Base-by-base conservation (phyloP, 2,113 vertebrate species). In the Baryphthengus martii region DNA sequence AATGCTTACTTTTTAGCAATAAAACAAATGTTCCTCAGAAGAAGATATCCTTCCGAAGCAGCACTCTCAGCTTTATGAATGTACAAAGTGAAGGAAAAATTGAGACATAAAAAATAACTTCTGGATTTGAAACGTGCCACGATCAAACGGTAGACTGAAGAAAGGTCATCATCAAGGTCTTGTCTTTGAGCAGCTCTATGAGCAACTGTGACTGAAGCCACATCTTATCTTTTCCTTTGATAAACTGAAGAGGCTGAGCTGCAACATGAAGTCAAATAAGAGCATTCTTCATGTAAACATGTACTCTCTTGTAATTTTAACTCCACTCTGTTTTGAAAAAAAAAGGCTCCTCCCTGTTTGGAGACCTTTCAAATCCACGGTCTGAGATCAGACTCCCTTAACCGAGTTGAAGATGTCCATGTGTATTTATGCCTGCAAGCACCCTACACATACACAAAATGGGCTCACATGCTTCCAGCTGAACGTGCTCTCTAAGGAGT, bases 1-100 rank as follows among this genome's bases (percentile, higher is more conserved):
- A 71, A 95, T 88, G 79, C 56, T 95, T 93, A 93, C 79, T 49
- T 96, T 33, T 94, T 31, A 79, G 68, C 65, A 88, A 77, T 67
- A 80, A 92, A 94, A 83, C 50, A 80, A 71, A 80, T 47, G 40
- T 92, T 95, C 47, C n/a, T 94, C 29, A 10, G 49, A 75, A 78
- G 75, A 91, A 95, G 67, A 72, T 47, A 31, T 50, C 40, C 44
- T 95, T 65, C 77, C 63, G 35, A 50, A 90, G 68, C 44, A 63
- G 71, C 31, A 55, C 80, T 74, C 72, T 88, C 50, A 61, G 29
- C 59, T 83, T 86, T n/a, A 33, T 72, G 63, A 71, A 62, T 35
- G 21, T 47, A 71, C 35, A 55, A 59, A 55, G 21, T 12, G 21
- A 89, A 84, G 79, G 85, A 92, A 86, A 95, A 89, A 37, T 0